Base-by-base conservation (phyloP, 2,113 vertebrate genomes). In the Phalacrocorax brasilianus region DNA sequence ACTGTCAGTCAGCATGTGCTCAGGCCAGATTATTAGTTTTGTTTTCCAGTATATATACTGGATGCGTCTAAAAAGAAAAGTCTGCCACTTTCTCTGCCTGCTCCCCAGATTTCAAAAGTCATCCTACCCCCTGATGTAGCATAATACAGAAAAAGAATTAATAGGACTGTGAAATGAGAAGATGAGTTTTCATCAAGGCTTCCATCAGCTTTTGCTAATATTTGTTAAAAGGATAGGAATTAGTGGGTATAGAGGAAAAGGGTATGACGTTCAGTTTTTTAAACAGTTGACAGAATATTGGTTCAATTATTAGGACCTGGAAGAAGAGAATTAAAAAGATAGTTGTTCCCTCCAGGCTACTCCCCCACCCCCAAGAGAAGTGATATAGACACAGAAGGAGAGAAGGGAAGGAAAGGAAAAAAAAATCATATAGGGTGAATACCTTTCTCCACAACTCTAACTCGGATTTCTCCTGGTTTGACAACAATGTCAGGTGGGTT, bases 391-490 rank as follows among this genome's bases (percentile, higher is more conserved):
- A 82, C 28, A 68, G 18, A 68, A 72, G 12, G 9, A 12, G 7
- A 4, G 2, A 3, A 5, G 4, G 45, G 27, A 2, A 32, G 35
- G 26, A 16, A 3, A 32, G 21, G 13, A 23, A 52, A 44, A 72
- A 72, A 45, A n/a, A 70, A 45, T 40, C 19, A 85, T 20, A 80
- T 3, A 92, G 45, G 45, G 26, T 71, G 42, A 92, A 83, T 97
- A 99, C 99, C 99, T 99, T 98, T 99, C 92, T 98, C 98, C 56
- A 99, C 98, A 14, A 99, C 99, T 77, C 98, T 95, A 52, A 99
- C 98, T 96, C 98, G 96, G 3, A 98, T 99, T 89, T 98, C 93
- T 50, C 98, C 98, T 23, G 98, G 95, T 71, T 96, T 97, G 8
- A 97, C 98, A 62, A 99, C 98, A 4, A 99, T 97, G 87, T 99